Evolutionary conservation across 1,140 invertebrate genomes (phyloP), one percentile per base, ranked within the genome.

Genomic region (Eubasilissa regina): DNA sequence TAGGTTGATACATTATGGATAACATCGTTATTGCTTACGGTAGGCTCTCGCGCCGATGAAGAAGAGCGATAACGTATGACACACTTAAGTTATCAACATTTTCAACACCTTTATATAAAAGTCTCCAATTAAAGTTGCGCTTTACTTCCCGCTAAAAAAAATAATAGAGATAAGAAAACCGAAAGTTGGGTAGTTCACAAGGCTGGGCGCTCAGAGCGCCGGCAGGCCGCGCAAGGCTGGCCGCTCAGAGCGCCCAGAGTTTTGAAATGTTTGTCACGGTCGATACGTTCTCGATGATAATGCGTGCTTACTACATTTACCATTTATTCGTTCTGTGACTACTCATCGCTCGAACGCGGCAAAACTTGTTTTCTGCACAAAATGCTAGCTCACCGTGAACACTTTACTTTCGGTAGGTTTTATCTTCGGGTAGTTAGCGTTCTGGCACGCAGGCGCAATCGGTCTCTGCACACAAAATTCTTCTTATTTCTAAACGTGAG

Each of bases 121-220:
- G 21, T 53, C 47, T 70, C 15, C 47, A 70, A 51, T 70, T 70
- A 70, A 51, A 48, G 47, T 70, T 25, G 47, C n/a, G n/a, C 66
- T 10, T 21, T 70, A 51, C 45, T 70, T 70, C 45, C 66, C 66
- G 66, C 45, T 51, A 70, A 70, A 70, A 70, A 47, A 13, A 51
- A 64, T 25, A 51, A 51, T 70, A 51, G 13, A 70, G 66, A 70
- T 70, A 70, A 51, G 19, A 70, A 70, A 70, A 70, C 66, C 47
- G 66, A 70, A 70, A 70, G 66, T 70, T 70, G 19, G 47, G 48
- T 19, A 15, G 19, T 48, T n/a, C 66, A 12, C 55, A 58, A 58
- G 55, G 55, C 55, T 58, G 21, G 55, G 11, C 45, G 45, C 45
- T 53, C 9, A 48, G 44, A 8, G 66, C 66, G 48, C 48, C 48